Percentiles rank a stretch among this genome's conserved stretches.
These are phyloP conservation scores for Malurus melanocephalus DNA, from an alignment of 2,113 vertebrate species.

Conservation along the genomic window DNA sequence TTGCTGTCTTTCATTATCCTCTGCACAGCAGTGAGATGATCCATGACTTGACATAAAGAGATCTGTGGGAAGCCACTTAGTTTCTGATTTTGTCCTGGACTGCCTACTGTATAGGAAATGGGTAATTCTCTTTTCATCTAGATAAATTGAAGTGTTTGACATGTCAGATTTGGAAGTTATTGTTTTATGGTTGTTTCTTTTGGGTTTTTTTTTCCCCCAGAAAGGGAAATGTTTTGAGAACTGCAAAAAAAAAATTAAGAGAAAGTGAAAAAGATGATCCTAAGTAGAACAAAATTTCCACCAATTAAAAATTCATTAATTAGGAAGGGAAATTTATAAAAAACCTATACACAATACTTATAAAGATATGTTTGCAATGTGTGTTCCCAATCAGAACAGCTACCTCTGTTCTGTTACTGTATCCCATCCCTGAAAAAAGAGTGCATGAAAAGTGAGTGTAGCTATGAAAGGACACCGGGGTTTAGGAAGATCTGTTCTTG, in stretches of 20 bases:
- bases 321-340: background rate
- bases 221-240: background rate
- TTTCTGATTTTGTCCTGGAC: background rate
- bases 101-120: background rate
- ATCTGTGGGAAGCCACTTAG: background rate
- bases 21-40: background rate
- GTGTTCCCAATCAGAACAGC: background rate
- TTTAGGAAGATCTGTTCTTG: background rate
- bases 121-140: background rate
- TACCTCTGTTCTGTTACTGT: background rate
- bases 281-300: background rate
- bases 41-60: background rate
- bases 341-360: background rate
- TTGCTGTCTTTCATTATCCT: background rate
- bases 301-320: background rate
- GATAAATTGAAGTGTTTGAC: background rate
- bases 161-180: background rate
- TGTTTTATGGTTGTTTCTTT: background rate
- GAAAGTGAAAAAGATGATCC: background rate
- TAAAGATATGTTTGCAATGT: background rate
- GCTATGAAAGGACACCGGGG: accelerated
- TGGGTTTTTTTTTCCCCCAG: background rate
- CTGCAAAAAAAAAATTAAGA: background rate
- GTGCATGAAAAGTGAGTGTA: background rate
- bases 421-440: background rate